Evolutionary conservation across 2,888 invertebrate genomes (phyloP), one percentile per base, ranked within the genome.

Genomic region (Hypena proboscidalis): DNA sequence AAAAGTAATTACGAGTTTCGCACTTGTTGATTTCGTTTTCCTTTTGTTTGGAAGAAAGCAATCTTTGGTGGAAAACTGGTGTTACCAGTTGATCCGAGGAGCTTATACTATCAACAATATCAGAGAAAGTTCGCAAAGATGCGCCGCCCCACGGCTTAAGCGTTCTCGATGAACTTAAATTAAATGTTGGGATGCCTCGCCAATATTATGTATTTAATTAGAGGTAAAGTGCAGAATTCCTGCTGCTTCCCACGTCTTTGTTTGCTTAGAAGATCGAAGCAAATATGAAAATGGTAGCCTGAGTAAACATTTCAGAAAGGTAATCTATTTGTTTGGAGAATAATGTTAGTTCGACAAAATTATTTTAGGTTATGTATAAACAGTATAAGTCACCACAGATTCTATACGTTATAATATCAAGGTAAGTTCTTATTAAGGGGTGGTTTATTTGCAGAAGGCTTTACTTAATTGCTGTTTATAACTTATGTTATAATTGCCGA

Each of bases 1-100:
- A 59, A 67, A 74, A 73, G 64, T 69, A 71, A 77, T 75, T 77
- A 76, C 52, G 60, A 75, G 59, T 67, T 74, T 69, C 62, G 52
- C 61, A 75, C 72, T 72, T 74, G 73, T 74, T 74, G 73, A 75
- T 71, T 69, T 74, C 57, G 61, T 71, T 71, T 73, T 65, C 54
- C 50, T 68, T 54, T 56, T 64, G 66, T 63, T 75, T 65, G 66
- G 41, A 46, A 56, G 33, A 58, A 65, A 69, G 62, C 67, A 69
- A 75, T 73, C 69, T 75, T 73, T 68, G 49, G 58, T 52, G 51
- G 33, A 53, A 57, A 52, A 52, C 57, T 50, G 63, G 52, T 53
- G 53, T 58, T 58, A 58, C 58, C 34, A 61, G 55, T 64, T 61
- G 46, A 61, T 61, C 63, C 56, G 32, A 21, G 11, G 35, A 55